Evolutionary conservation across 2,797 vertebrate species (phyloP).

Genomic region (Allobates femoralis): DNA sequence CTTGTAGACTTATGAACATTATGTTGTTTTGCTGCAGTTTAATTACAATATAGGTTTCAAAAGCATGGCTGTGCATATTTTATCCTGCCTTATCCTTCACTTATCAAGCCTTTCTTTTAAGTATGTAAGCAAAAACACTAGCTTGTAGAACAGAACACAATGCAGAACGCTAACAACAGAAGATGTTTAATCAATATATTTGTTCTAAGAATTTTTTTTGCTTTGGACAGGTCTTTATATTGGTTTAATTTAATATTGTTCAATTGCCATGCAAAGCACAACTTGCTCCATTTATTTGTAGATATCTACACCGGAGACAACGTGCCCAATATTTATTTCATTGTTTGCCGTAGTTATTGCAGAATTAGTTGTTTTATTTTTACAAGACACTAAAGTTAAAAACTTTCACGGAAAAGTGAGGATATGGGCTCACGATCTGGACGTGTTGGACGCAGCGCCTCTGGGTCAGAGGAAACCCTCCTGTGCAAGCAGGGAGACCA

Average conservation of each 20-base stretch:
- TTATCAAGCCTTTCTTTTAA: conserved; percentile 44
- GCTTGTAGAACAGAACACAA: conserved; percentile 45
- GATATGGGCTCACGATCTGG: too few relatives aligned
- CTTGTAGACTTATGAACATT: conserved; percentile 61
- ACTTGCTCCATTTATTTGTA: not conserved
- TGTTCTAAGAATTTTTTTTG: conserved; percentile 43
- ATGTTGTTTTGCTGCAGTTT: conserved; percentile 62
- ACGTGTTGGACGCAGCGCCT: too few relatives aligned
- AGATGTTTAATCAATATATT: conserved; percentile 62
- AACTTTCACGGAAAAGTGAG: not conserved
- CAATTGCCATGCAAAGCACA: conserved; percentile 1
- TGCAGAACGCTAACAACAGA: conserved; percentile 35
- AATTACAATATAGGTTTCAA: conserved; percentile 62
- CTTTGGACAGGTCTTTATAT: conserved; percentile 21
- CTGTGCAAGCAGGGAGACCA: too few relatives aligned
- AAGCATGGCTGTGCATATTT: conserved; percentile 56
- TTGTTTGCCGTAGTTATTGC: not conserved
- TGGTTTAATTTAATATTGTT: conserved; percentile 22
- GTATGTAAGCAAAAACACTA: conserved; percentile 44
- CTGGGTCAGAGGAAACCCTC: too few relatives aligned
- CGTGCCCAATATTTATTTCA: not conserved
- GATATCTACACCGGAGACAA: not conserved
- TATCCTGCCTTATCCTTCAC: conserved; percentile 48
- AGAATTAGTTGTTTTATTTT: not conserved
- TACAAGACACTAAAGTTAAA: not conserved